Percentiles rank a stretch among this genome's conserved stretches.
Conservation (phyloP, 1,140 invertebrate species). For the Temnothorax nylanderi region DNA sequence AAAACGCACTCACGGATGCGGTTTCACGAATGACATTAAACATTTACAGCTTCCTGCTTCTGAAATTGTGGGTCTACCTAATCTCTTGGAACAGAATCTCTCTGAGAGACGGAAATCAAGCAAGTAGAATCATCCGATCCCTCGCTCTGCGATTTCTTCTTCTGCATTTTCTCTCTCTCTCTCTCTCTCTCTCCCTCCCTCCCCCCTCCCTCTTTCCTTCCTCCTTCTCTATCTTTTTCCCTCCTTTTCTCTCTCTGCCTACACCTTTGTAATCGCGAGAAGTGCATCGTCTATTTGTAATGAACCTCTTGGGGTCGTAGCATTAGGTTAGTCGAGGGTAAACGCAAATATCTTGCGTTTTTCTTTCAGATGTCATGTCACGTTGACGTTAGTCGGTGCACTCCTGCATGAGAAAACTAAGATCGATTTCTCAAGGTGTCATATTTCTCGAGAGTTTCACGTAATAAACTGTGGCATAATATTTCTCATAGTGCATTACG, state of each 20-base stretch:
- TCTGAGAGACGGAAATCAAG: conserved; percentile 44
- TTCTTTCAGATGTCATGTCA: conserved; percentile 41
- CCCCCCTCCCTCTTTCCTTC: neutral
- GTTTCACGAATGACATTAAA: conserved; percentile 45
- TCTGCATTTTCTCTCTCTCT: neutral
- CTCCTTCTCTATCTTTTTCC: too few species aligned
- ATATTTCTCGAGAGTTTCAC: conserved; percentile 42
- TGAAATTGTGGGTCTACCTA: conserved; percentile 51
- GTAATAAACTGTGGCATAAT: conserved; percentile 10
- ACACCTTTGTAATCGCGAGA: conserved; percentile 70
- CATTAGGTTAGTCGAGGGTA: conserved; percentile 36
- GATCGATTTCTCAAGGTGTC: conserved; percentile 43
- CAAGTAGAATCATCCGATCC: conserved; percentile 44
- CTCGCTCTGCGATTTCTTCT: conserved; percentile 18
- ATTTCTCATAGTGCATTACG: neutral
- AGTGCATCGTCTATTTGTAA: conserved; percentile 74
- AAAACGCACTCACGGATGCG: conserved; percentile 32
- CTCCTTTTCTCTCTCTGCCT: neutral
- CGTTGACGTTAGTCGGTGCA: conserved; percentile 13
- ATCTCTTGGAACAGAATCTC: conserved; percentile 59
- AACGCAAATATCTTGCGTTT: conserved; percentile 46
- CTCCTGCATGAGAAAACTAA: conserved; percentile 8
- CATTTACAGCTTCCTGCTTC: conserved; percentile 17
- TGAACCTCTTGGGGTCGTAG: conserved; percentile 52
- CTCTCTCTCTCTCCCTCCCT: neutral